Evolutionary conservation across 2,797 vertebrate species (phyloP).

Genomic region (Muscicapa striata): DNA sequence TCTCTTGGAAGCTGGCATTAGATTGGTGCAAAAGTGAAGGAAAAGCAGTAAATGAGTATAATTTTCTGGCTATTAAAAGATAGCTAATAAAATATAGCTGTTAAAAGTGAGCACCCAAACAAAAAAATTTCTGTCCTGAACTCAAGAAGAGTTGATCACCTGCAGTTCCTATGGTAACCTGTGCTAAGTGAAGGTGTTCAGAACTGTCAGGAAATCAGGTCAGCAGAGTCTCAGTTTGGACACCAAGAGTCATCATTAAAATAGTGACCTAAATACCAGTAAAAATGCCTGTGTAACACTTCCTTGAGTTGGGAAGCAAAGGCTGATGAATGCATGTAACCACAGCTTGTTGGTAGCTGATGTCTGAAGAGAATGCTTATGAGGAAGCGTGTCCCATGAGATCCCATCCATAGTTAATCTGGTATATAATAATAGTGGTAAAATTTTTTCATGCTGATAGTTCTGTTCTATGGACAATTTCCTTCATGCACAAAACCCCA

Average conservation of each 20-base stretch:
- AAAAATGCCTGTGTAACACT: not conserved
- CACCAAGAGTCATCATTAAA: not conserved
- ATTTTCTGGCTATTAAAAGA: not conserved
- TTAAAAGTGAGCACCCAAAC: not conserved
- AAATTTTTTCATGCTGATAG: not conserved
- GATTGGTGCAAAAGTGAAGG: not conserved
- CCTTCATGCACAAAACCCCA: not conserved
- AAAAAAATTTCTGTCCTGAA: not conserved
- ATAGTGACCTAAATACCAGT: constrained; percentile 35
- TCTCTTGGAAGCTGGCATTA: not conserved
- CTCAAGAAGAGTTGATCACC: not conserved
- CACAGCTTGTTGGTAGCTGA: not conserved
- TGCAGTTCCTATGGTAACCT: not conserved
- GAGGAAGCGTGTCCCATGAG: not conserved
- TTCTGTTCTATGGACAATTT: not conserved
- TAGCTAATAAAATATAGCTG: not conserved
- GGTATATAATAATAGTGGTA: not conserved
- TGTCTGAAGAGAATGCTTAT: not conserved
- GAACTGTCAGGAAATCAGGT: constrained; percentile 7
- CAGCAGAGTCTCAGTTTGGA: not conserved
- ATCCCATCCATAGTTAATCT: not conserved
- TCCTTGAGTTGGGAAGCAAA: not conserved
- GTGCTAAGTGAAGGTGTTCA: not conserved
- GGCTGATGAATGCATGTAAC: not conserved
- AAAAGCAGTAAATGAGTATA: not conserved